Evolutionary conservation across 2,113 vertebrate genomes (phyloP).

Genomic region (Pterocles orientalis): DNA sequence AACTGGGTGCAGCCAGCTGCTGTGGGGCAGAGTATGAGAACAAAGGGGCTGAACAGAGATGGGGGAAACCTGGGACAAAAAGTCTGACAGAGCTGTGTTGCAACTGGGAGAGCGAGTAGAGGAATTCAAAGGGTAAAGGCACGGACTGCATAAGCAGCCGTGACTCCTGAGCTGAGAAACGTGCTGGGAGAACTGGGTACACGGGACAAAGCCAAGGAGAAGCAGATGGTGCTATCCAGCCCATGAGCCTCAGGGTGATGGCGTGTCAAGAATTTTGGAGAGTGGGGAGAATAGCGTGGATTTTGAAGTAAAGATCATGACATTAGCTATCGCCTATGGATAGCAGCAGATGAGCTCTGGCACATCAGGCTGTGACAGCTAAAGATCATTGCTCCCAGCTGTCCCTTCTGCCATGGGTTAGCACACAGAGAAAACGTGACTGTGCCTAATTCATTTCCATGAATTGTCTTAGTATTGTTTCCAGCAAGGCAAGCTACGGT

Average conservation of each 20-base stretch:
- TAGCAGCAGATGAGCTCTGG: slow-evolving; percentile 22
- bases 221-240: slow-evolving; percentile 26
- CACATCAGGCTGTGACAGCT: not conserved
- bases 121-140: not conserved
- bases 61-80: not conserved
- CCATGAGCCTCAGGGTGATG: not conserved
- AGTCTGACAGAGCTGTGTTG: not conserved
- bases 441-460: not conserved
- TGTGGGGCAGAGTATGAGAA: not conserved
- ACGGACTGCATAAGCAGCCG: not conserved
- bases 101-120: not conserved
- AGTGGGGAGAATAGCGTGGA: not conserved
- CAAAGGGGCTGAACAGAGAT: not conserved
- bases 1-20: not conserved
- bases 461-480: not conserved
- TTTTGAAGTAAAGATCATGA: slow-evolving; percentile 5
- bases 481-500: not conserved
- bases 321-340: not conserved
- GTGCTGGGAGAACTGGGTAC: not conserved
- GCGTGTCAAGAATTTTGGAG: not conserved
- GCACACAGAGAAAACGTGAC: not conserved
- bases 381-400: slow-evolving; percentile 12
- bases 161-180: not conserved
- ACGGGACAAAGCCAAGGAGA: slow-evolving; percentile 12
- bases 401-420: not conserved